A percentile compares a stretch with the other conserved stretches of the same genome.
phyloP scores from a whole-genome alignment of 1,140 invertebrate species.

The Andrena cerasifolii region DNA sequence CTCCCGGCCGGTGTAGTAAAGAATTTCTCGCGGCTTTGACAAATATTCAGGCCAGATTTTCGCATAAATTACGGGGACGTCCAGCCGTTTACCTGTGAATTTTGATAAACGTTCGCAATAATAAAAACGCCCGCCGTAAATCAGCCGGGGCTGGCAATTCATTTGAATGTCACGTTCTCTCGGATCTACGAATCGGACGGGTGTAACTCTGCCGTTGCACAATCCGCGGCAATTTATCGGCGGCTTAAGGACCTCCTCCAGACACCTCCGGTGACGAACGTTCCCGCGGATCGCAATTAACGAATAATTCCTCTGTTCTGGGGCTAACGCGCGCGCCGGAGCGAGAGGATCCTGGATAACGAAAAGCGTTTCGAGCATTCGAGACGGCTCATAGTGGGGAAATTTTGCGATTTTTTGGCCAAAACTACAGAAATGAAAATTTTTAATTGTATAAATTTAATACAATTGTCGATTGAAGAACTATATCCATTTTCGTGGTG shows the following conservation, averaged over 20 bases:
- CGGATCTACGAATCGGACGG: constrained; percentile 23
- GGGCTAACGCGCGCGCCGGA: too few species aligned
- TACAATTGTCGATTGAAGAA: too few species aligned
- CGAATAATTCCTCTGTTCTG: too few species aligned
- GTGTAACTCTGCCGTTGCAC: not conserved
- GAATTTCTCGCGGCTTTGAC: not conserved
- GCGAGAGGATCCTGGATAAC: too few species aligned
- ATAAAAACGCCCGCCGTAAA: constrained; percentile 48
- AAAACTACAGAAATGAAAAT: too few species aligned
- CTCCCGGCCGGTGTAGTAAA: not conserved
- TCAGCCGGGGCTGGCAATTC: constrained; percentile 34
- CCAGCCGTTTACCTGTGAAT: constrained; percentile 21
- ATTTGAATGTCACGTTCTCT: not conserved
- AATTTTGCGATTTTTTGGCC: too few species aligned
- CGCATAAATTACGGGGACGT: not conserved
- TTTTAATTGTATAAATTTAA: too few species aligned
- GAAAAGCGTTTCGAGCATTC: not conserved
- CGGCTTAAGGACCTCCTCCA: not conserved
- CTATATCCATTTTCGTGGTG: too few species aligned
- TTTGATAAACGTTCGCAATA: constrained; percentile 22
- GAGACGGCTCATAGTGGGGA: too few species aligned
- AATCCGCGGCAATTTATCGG: constrained; percentile 46
- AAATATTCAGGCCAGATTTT: constrained; percentile 12
- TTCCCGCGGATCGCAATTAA: too few species aligned
- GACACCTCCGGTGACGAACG: not conserved